Base-by-base conservation (phyloP, 2,888 invertebrate species). In the Xestobium rufovillosum region DNA sequence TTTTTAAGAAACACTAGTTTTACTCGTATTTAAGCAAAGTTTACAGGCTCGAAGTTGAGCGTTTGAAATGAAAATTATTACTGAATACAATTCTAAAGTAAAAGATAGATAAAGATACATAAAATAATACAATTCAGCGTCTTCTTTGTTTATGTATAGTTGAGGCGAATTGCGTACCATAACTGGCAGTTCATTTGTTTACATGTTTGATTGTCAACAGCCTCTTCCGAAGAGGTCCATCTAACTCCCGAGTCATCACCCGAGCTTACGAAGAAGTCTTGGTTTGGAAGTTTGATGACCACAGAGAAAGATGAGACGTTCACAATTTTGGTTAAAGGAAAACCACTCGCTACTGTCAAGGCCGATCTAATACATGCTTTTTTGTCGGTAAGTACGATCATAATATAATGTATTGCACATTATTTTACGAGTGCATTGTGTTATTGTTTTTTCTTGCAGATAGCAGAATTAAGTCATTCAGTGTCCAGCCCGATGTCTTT, bases 401-500 rank as follows among this genome's bases (percentile, higher is more conserved):
- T n/a, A n/a, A n/a, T n/a, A n/a, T n/a, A n/a, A n/a, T n/a, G n/a
- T n/a, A n/a, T n/a, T n/a, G n/a, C n/a, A n/a, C n/a, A n/a, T n/a
- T n/a, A n/a, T n/a, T n/a, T n/a, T n/a, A n/a, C n/a, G n/a, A n/a
- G n/a, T n/a, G n/a, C n/a, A n/a, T n/a, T n/a, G n/a, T n/a, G n/a
- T n/a, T n/a, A n/a, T n/a, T n/a, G n/a, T n/a, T n/a, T 19, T 19
- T 19, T 14, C 31, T 67, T 67, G 3, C 68, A 92, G 92, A 92
- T 95, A 77, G 87, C 92, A 10, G 94, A 95, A 66, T 66, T 95
- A 55, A 91, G 90, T 30, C 98, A 98, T 70, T 96, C 91, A 58
- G 97, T 98, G n/a, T 80, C 92, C 16, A 94, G 94, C 45, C 95
- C 97, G 31, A 94, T 94, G 77, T 94, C 95, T 23, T 98, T 98